Percentiles rank a stretch among this genome's conserved stretches.
Evolutionary conservation across 2,888 invertebrate genomes (phyloP).

Genomic region (Pedicia rivosa): DNA sequence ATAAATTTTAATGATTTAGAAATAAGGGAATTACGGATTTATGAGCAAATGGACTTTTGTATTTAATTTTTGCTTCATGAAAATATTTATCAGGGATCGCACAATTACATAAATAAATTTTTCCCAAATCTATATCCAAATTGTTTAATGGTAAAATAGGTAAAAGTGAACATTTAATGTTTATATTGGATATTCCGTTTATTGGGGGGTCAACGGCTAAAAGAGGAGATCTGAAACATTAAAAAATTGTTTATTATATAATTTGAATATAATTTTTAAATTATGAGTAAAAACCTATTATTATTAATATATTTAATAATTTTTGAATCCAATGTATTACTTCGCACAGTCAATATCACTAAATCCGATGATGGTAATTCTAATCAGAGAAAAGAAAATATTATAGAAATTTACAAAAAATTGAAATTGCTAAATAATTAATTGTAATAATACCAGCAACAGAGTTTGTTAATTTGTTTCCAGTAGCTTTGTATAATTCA

Average conservation of each 20-base stretch:
- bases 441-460: too few species aligned
- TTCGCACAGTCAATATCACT: slow-evolving; percentile 28
- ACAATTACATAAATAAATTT: slow-evolving; percentile 71
- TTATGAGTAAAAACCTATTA: slow-evolving; percentile 29
- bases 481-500: slow-evolving; percentile 47
- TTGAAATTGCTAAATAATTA: slow-evolving; percentile 1
- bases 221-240: slow-evolving; percentile 39
- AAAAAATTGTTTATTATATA: not conserved
- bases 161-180: slow-evolving; percentile 50
- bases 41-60: slow-evolving; percentile 71
- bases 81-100: slow-evolving; percentile 66
- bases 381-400: too few species aligned
- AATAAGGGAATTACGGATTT: slow-evolving; percentile 67
- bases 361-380: slow-evolving; percentile 31
- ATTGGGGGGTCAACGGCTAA: slow-evolving; percentile 63
- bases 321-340: slow-evolving; percentile 29
- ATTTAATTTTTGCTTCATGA: slow-evolving; percentile 55
- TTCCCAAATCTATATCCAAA: slow-evolving; percentile 42
- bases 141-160: slow-evolving; percentile 54
- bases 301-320: slow-evolving; percentile 52
- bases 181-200: slow-evolving; percentile 40
- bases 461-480: slow-evolving; percentile 27
- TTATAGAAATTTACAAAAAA: too few species aligned
- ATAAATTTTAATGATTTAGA: too few species aligned
- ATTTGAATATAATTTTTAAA: not conserved